Evolutionary conservation across 2,113 vertebrate species (phyloP).

Genomic region (Oryzias celebensis): DNA sequence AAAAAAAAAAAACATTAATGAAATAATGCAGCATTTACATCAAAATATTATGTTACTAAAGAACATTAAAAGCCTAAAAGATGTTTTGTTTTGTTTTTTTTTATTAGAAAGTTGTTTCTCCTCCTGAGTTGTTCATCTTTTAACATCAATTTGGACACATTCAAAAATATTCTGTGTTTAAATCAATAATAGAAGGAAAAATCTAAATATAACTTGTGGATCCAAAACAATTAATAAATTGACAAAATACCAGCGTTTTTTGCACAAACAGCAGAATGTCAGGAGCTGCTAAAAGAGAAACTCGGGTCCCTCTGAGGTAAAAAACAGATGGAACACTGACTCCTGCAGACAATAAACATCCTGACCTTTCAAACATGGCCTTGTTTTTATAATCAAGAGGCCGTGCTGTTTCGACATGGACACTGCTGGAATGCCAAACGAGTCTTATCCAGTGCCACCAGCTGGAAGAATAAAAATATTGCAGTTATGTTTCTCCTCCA

Average conservation of each 20-base stretch:
- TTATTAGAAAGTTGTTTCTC: neutral
- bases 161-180: neutral
- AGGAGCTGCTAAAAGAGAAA: conserved; percentile 19
- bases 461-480: neutral
- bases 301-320: conserved; percentile 24
- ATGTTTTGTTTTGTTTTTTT: too few species aligned
- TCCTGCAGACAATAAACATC: conserved; percentile 18
- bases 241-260: neutral
- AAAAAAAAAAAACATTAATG: too few species aligned
- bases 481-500: conserved; percentile 20
- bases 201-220: neutral
- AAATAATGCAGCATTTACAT: too few species aligned
- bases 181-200: too few species aligned
- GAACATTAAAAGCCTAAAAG: too few species aligned
- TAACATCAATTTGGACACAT: neutral
- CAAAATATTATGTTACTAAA: too few species aligned
- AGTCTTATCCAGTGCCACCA: conserved; percentile 4
- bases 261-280: neutral
- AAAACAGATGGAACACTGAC: conserved; percentile 6
- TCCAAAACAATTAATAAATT: neutral
- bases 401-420: conserved; percentile 1
- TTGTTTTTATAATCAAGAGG: conserved; percentile 38
- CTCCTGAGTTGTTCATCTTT: neutral
- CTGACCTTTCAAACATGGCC: conserved; percentile 26
- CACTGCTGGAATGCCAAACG: conserved; percentile 28